Conservation (phyloP, 2,797 vertebrate species). For the Taenioides sp. region DNA sequence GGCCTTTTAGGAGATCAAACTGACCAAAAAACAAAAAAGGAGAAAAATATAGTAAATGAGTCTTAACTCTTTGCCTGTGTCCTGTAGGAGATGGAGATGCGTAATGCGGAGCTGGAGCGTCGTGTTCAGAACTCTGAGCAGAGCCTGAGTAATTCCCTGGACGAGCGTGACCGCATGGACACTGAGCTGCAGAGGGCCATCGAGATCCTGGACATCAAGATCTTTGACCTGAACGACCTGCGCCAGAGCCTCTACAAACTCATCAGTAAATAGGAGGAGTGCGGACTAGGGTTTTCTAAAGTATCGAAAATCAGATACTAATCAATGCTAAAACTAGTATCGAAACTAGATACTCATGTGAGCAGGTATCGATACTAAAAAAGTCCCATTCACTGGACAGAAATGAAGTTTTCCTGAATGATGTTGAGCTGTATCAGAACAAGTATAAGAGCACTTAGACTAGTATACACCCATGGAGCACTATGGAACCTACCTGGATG, state of each 20-base stretch:
- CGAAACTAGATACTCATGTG: too few species aligned
- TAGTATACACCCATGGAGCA: too few species aligned
- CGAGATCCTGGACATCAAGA: slow-evolving; percentile 93
- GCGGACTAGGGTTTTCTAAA: background rate
- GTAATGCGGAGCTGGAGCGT: slow-evolving; percentile 86
- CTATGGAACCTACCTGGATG: too few species aligned
- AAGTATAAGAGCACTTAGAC: too few species aligned
- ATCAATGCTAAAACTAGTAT: too few species aligned
- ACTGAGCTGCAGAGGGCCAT: slow-evolving; percentile 85
- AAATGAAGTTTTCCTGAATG: too few species aligned
- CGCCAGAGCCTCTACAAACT: slow-evolving; percentile 91
- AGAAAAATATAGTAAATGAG: background rate
- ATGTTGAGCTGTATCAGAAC: too few species aligned
- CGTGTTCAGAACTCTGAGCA: slow-evolving; percentile 86
- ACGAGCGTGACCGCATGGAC: slow-evolving; percentile 83
- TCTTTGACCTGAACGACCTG: slow-evolving; percentile 93
- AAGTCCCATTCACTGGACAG: too few species aligned
- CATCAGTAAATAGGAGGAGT: slow-evolving; percentile 78
- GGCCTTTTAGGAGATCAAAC: background rate
- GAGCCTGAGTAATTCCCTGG: slow-evolving; percentile 73
- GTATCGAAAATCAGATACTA: too few species aligned
- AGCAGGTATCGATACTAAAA: too few species aligned
- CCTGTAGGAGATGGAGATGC: slow-evolving; percentile 85
- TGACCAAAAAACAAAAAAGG: background rate
- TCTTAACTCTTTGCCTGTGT: background rate